These are phyloP conservation scores for Phthorimaea operculella DNA, from an alignment of 1,140 invertebrate genomes.

Conservation along the genomic window DNA sequence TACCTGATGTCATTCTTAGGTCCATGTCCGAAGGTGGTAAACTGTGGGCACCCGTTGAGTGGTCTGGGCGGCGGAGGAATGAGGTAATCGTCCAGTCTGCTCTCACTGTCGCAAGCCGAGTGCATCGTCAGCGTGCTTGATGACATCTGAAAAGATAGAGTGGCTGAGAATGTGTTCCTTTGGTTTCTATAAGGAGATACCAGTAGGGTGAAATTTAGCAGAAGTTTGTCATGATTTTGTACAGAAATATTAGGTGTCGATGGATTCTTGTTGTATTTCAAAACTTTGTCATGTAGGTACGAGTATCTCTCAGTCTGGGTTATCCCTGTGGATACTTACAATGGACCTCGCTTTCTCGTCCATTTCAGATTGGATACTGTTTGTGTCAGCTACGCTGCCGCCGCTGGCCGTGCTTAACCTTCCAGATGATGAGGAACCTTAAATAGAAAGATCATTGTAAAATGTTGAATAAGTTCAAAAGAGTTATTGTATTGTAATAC, in stretches of 20 bases:
- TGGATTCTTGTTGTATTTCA: too few species aligned
- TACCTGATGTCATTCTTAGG: constrained; percentile 54
- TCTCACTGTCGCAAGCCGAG: constrained; percentile 48
- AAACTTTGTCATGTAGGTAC: too few species aligned
- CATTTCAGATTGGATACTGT: constrained; percentile 84
- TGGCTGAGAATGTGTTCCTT: too few species aligned
- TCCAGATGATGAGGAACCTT: constrained; percentile 83
- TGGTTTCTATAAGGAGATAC: too few species aligned
- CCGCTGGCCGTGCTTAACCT: constrained; percentile 82
- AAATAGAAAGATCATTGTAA: constrained; percentile 7
- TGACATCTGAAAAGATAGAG: constrained; percentile 42
- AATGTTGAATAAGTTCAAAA: background rate
- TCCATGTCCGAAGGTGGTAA: constrained; percentile 59
- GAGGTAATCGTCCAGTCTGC: constrained; percentile 67
- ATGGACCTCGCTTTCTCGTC: constrained; percentile 77
- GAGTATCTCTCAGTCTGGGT: too few species aligned
- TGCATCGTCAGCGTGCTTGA: constrained; percentile 59
- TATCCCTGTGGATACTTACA: too few species aligned
- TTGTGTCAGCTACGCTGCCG: constrained; percentile 82
- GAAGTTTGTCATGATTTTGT: too few species aligned
- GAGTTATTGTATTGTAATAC: background rate
- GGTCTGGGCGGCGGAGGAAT: constrained; percentile 70
- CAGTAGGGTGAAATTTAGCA: too few species aligned
- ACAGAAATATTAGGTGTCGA: too few species aligned
- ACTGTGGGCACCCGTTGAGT: constrained; percentile 49